Evolutionary conservation across 2,113 vertebrate genomes (phyloP).

Genomic region (Vidua chalybeata): DNA sequence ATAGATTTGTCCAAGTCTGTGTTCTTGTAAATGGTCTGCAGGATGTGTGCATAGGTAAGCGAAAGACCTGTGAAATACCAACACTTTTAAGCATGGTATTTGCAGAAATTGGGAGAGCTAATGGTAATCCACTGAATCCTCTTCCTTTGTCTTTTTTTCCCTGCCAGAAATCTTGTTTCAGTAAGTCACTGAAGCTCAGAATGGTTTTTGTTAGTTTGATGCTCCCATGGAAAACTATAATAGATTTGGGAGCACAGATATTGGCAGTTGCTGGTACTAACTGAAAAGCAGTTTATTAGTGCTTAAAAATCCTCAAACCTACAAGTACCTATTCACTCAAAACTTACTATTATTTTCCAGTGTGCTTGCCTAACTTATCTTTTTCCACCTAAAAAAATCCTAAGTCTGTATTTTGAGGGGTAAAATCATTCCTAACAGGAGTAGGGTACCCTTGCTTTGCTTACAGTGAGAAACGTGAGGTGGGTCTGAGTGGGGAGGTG

Average conservation of each 20-base stretch:
- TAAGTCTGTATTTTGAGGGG: background rate
- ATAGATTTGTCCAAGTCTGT: background rate
- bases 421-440: background rate
- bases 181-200: background rate
- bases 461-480: accelerated
- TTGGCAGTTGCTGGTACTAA: background rate
- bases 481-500: background rate
- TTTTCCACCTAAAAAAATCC: background rate
- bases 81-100: background rate
- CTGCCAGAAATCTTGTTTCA: background rate
- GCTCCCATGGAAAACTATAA: background rate
- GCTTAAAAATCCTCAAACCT: background rate
- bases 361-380: background rate
- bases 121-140: background rate
- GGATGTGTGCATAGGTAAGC: accelerated
- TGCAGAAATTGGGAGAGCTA: background rate
- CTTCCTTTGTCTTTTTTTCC: background rate
- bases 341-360: background rate
- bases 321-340: background rate
- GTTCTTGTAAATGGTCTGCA: background rate
- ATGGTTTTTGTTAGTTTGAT: background rate
- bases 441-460: background rate
- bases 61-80: accelerated
- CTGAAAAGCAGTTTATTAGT: background rate
- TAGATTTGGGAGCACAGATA: background rate